Base-by-base conservation (phyloP, 2,797 vertebrate species). In the Gymnothorax reevesii region DNA sequence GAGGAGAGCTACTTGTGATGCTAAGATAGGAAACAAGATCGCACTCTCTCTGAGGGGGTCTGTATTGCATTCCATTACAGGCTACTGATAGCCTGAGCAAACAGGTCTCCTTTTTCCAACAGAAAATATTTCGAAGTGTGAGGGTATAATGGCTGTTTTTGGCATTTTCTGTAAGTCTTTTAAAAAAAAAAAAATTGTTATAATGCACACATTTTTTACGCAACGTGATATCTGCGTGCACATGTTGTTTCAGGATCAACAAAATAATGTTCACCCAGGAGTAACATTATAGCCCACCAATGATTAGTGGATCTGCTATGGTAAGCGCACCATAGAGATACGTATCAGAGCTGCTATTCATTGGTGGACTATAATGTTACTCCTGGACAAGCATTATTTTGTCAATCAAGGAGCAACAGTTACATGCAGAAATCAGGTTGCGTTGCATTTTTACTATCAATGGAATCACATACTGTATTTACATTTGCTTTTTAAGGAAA, bases 61-160 rank as follows among this genome's bases (percentile, higher is more conserved):
- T 66, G 22, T 62, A 86, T 64, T 33, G 49, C 75, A 54, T 52
- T 57, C 49, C 42, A 57, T 25, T 66, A 80, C 57, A 82, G 79
- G 52, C 52, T 52, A 77, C 42, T 15, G 73, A 77, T 33, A 17
- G 52, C n/a, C 12, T 1, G 27, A 33, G 15, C 25, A 73, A 33
- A 12, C 42, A 77, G 20, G 52, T 49, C 73, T 17, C 15, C 33
- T 42, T 49, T 77, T 13, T 42, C 73, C 17, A 77, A 49, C 13
- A 13, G 2, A 15, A 77, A 77, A 33, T 5, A 3, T 52, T 17
- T 77, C 8, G 10, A 73, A 42, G 5, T 73, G 69, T 33, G 27
- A 73, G 69, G 33, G 69, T 27, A 13, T 64, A 12, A 73, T 12
- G 4, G 27, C 33, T 52, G 9, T 12, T 49, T 7, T 49, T 49